phyloP scores from a whole-genome alignment of 2,797 vertebrate genomes.

The Sibirionetta formosa region DNA sequence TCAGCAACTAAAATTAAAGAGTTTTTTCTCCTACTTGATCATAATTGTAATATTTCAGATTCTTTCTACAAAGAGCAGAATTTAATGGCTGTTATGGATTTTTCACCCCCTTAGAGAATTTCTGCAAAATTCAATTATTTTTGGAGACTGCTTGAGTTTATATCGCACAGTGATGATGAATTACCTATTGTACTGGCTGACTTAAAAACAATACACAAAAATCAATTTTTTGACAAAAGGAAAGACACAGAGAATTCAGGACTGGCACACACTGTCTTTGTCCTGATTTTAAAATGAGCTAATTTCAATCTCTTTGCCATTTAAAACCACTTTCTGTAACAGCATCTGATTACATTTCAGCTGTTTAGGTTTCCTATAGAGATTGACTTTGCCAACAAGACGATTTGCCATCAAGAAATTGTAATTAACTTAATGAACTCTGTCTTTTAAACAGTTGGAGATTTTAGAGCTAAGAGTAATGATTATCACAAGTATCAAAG shows the following conservation, averaged over 20 bases:
- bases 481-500: constrained; percentile 47
- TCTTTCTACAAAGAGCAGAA: constrained; percentile 61
- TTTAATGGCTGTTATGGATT: constrained; percentile 75
- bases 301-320: constrained; percentile 28
- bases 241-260: constrained; percentile 27
- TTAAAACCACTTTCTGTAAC: background rate
- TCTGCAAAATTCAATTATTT: constrained; percentile 78
- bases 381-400: constrained; percentile 54
- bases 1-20: constrained; percentile 16
- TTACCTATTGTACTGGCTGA: constrained; percentile 54
- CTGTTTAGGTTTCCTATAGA: constrained; percentile 44
- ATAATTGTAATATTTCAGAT: constrained; percentile 48
- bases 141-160: constrained; percentile 62
- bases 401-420: constrained; percentile 64
- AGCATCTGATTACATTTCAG: constrained; percentile 58
- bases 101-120: constrained; percentile 75
- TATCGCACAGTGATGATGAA: constrained; percentile 70
- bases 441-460: constrained; percentile 69
- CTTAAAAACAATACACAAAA: constrained; percentile 75
- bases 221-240: constrained; percentile 77
- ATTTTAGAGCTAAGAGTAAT: constrained; percentile 46
- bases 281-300: background rate
- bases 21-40: background rate
- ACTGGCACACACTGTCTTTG: background rate
- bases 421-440: constrained; percentile 77